Percentiles rank a stretch among this genome's conserved stretches.
These are phyloP conservation scores for Chironomus tentans DNA, from an alignment of 2,888 invertebrate genomes.

Conservation along the genomic window DNA sequence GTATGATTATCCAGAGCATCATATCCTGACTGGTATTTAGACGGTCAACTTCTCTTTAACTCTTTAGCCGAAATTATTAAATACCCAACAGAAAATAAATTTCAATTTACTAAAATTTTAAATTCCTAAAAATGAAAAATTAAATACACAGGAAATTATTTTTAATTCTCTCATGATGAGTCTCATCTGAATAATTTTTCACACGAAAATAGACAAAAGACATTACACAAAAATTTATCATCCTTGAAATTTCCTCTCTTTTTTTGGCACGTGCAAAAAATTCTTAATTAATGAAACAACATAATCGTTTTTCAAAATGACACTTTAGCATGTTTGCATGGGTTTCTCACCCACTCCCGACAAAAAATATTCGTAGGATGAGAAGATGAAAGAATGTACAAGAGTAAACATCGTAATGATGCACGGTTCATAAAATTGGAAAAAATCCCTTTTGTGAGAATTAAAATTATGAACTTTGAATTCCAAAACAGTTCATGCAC, in stretches of 20 bases:
- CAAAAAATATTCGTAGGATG: neutral
- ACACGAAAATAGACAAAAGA: neutral
- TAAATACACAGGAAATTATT: no score
- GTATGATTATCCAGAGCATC: no score
- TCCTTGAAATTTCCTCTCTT: neutral
- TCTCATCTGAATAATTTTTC: no score
- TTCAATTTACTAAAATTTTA: no score
- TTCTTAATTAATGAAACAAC: neutral
- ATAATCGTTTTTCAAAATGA: neutral
- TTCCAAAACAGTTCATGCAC: neutral
- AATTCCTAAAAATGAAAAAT: no score
- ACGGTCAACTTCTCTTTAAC: no score
- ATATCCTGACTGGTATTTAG: no score
- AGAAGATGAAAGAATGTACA: neutral
- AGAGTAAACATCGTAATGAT: neutral
- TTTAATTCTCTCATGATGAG: neutral
- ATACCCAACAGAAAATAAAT: no score
- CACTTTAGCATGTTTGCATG: neutral
- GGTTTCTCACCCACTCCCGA: neutral
- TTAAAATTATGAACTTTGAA: slow-evolving; percentile 14
- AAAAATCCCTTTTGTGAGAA: neutral
- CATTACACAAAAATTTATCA: no score
- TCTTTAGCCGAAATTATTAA: no score
- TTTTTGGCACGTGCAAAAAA: neutral
- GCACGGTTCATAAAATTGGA: neutral